A percentile compares a stretch with the other conserved stretches of the same genome.
Conservation (phyloP, 2,113 vertebrate genomes). For the Oreocharis arfaki region DNA sequence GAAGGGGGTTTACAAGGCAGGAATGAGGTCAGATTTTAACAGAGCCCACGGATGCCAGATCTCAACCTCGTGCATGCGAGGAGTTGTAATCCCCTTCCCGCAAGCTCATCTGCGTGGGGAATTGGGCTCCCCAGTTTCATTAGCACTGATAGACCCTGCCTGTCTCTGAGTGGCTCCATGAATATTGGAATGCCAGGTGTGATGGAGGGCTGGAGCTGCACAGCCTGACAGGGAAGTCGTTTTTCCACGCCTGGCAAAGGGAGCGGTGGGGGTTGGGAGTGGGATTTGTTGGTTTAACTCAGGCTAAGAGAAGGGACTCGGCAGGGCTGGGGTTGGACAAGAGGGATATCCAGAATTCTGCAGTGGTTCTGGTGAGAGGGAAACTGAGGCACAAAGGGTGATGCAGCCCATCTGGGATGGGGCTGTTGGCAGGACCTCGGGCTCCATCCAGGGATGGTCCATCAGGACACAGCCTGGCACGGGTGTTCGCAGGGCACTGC, state of each 20-base stretch:
- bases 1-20: constrained; percentile 41
- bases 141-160: constrained; percentile 16
- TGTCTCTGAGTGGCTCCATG: not conserved
- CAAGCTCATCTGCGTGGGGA: constrained; percentile 8
- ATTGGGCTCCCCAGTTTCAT: constrained; percentile 49
- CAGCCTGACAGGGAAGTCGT: not conserved
- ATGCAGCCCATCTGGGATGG: rapidly evolving
- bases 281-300: not conserved
- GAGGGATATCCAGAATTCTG: not conserved
- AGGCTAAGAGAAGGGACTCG: too few species aligned
- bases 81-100: not conserved
- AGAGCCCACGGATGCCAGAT: not conserved
- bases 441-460: not conserved
- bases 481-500: not conserved
- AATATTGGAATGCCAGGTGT: not conserved
- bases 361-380: not conserved
- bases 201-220: not conserved
- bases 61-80: not conserved
- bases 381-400: not conserved
- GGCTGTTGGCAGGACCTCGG: rapidly evolving
- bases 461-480: not conserved
- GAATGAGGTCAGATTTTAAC: constrained; percentile 62
- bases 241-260: not conserved
- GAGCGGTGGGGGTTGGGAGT: not conserved
- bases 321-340: not conserved